phyloP scores from a whole-genome alignment of 2,113 vertebrate species.

The Helogale parvula region DNA sequence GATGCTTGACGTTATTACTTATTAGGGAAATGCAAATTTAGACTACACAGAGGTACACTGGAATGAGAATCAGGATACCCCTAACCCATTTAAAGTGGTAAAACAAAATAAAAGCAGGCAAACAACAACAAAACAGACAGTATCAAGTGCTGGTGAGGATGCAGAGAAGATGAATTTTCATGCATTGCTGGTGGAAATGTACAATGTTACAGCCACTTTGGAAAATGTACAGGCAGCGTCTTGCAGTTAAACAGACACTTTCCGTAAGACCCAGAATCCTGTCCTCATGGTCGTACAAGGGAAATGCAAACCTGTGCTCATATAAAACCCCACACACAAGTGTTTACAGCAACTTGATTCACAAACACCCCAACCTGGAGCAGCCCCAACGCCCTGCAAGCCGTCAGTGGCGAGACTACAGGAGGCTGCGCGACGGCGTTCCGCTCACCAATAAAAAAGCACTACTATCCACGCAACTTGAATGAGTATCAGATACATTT shows the following conservation, averaged over 20 bases:
- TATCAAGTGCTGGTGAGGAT: background rate
- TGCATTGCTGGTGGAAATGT: background rate
- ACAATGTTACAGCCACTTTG: background rate
- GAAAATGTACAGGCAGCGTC: background rate
- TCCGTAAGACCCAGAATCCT: background rate
- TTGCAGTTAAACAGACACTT: background rate
- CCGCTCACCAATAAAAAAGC: background rate
- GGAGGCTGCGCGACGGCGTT: background rate
- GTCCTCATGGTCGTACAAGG: background rate
- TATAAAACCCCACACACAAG: background rate
- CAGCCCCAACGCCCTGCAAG: background rate
- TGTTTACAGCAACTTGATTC: background rate
- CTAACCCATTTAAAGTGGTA: background rate
- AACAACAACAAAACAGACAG: background rate
- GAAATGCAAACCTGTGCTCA: background rate
- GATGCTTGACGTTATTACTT: background rate
- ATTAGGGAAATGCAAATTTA: constrained; percentile 4
- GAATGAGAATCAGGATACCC: background rate
- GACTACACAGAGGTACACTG: background rate
- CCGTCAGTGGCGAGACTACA: background rate
- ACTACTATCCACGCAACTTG: background rate
- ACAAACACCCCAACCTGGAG: background rate
- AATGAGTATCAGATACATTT: background rate
- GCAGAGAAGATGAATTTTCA: background rate
- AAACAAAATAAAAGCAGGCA: background rate